Conservation (phyloP, 2,797 vertebrate genomes). For the Semaprochilodus insignis region DNA sequence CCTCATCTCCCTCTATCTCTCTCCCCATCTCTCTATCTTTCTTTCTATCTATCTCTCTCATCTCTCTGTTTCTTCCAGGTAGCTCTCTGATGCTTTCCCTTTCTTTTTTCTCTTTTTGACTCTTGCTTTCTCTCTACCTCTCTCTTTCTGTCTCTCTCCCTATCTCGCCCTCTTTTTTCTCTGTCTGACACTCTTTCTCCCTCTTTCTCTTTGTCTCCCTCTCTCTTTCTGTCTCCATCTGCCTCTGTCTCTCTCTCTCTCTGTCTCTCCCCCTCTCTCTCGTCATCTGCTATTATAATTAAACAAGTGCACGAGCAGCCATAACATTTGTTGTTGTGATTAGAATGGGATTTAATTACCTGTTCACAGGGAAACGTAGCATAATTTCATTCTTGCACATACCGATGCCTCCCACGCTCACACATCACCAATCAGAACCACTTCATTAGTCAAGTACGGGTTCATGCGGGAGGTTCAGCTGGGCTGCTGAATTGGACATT, state of each 20-base stretch:
- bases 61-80: neutral
- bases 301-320: constrained; percentile 14
- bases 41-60: neutral
- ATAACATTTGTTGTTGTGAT: constrained; percentile 22
- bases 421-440: neutral
- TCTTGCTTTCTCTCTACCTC: neutral
- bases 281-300: constrained; percentile 5
- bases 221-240: neutral
- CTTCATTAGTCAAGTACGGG: neutral
- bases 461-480: neutral
- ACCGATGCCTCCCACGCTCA: neutral
- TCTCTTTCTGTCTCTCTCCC: neutral
- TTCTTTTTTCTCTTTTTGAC: too few species aligned
- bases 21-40: constrained; percentile 1
- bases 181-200: neutral
- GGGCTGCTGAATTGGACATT: neutral
- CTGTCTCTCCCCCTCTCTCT: neutral
- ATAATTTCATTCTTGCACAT: neutral
- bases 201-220: neutral
- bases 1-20: constrained; percentile 10
- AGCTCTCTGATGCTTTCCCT: neutral
- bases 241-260: neutral
- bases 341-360: constrained; percentile 21
- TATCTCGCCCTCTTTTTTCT: neutral
- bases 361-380: neutral